Conservation (phyloP, 2,797 vertebrate species). For the Chelon labrosus region DNA sequence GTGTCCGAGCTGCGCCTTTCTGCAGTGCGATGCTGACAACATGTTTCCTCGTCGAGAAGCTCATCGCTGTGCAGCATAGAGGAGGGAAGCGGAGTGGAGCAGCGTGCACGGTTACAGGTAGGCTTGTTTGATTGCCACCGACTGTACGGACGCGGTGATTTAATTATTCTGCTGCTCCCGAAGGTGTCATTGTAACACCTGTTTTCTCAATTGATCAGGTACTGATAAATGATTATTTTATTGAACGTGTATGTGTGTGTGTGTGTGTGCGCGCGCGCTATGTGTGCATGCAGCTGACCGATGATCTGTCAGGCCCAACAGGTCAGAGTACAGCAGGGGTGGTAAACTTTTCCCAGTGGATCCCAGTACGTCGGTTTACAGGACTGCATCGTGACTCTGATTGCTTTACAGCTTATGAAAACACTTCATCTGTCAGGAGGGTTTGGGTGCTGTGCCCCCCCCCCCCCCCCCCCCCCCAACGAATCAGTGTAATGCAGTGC, state of each 20-base stretch:
- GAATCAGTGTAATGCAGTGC: constrained; percentile 16
- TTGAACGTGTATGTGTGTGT: background rate
- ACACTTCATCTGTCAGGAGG: constrained; percentile 27
- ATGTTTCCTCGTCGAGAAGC: constrained; percentile 61
- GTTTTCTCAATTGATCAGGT: too few relatives aligned
- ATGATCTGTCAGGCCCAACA: constrained; percentile 65
- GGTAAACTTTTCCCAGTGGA: constrained; percentile 57
- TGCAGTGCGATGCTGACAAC: constrained; percentile 66
- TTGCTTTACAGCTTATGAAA: constrained; percentile 28
- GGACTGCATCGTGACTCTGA: constrained; percentile 15
- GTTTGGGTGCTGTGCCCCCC: constrained; percentile 9
- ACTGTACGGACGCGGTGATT: background rate
- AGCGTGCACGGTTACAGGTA: constrained; percentile 69
- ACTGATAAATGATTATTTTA: background rate
- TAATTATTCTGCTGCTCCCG: constrained; percentile 2
- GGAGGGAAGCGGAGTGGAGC: constrained; percentile 59
- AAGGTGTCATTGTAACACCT: background rate
- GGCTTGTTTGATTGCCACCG: constrained; percentile 12
- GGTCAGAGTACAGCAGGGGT: constrained; percentile 70
- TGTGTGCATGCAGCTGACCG: constrained; percentile 5
- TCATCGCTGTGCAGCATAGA: constrained; percentile 60
- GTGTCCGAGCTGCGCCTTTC: constrained; percentile 23
- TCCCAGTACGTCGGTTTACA: background rate
- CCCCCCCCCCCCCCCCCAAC: background rate
- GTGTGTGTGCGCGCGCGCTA: background rate